phyloP scores from a whole-genome alignment of 2,113 vertebrate genomes.

The Chrysochloris asiatica region DNA sequence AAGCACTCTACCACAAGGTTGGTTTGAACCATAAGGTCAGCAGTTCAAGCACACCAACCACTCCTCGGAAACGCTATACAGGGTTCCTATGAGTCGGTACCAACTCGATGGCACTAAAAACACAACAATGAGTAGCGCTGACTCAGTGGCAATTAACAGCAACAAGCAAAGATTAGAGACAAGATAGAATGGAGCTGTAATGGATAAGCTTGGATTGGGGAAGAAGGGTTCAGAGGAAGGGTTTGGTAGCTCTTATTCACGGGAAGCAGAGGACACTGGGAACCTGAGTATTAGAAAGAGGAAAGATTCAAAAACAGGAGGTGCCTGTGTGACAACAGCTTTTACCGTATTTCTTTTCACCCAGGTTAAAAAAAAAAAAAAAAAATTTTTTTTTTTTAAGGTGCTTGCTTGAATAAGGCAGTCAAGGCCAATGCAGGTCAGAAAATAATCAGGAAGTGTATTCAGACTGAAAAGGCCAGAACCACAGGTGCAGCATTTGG shows the following conservation, averaged over 20 bases:
- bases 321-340: rapidly evolving
- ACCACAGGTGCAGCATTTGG: background rate
- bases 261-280: rapidly evolving
- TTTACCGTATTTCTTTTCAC: background rate
- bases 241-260: background rate
- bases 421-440: background rate
- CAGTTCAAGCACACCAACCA: too few relatives aligned
- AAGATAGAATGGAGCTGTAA: too few relatives aligned
- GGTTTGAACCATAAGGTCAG: too few relatives aligned
- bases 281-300: background rate
- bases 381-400: background rate
- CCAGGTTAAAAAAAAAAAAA: too few relatives aligned
- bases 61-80: too few relatives aligned
- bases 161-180: background rate
- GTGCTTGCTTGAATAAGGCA: background rate
- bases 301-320: background rate
- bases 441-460: slow-evolving; percentile 17
- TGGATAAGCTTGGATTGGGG: background rate
- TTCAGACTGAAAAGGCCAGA: background rate
- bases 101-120: too few relatives aligned
- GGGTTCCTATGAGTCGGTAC: too few relatives aligned
- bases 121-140: background rate
- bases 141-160: background rate
- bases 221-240: background rate
- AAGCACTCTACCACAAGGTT: too few relatives aligned